These are phyloP conservation scores for Spinibarbus caldwelli DNA, from an alignment of 2,797 vertebrate genomes.

Conservation along the genomic window DNA sequence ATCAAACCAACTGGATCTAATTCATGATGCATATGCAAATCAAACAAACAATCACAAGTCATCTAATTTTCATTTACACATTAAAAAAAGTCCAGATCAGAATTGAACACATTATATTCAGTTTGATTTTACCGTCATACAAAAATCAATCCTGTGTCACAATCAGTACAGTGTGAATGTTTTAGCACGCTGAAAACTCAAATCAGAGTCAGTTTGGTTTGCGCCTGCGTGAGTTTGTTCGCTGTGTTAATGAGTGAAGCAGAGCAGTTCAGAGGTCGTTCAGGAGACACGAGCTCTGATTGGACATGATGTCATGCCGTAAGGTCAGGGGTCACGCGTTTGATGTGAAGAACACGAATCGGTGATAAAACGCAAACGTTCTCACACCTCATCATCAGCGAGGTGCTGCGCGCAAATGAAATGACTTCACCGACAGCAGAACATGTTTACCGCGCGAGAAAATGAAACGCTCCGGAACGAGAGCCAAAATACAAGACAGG, in stretches of 20 bases:
- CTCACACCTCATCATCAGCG: constrained; percentile 1
- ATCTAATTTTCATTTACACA: neutral
- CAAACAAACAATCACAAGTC: neutral
- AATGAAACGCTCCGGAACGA: neutral
- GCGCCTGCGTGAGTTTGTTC: too few relatives aligned
- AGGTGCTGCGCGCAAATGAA: neutral
- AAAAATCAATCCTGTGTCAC: neutral
- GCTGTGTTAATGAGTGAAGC: neutral
- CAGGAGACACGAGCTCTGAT: neutral
- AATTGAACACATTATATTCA: neutral
- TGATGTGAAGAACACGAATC: constrained; percentile 7
- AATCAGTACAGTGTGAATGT: neutral
- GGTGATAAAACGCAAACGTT: constrained; percentile 37
- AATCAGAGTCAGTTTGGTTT: neutral
- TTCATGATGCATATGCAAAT: neutral
- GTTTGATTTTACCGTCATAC: neutral
- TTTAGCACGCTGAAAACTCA: neutral
- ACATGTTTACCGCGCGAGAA: neutral
- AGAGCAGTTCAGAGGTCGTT: neutral
- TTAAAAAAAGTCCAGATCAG: neutral
- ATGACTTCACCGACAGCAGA: constrained; percentile 15
- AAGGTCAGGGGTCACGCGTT: neutral
- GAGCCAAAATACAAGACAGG: neutral
- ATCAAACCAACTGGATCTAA: too few relatives aligned
- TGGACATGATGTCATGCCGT: neutral